Base-by-base conservation (phyloP, 2,888 invertebrate genomes). In the Parnassius mnemosyne region DNA sequence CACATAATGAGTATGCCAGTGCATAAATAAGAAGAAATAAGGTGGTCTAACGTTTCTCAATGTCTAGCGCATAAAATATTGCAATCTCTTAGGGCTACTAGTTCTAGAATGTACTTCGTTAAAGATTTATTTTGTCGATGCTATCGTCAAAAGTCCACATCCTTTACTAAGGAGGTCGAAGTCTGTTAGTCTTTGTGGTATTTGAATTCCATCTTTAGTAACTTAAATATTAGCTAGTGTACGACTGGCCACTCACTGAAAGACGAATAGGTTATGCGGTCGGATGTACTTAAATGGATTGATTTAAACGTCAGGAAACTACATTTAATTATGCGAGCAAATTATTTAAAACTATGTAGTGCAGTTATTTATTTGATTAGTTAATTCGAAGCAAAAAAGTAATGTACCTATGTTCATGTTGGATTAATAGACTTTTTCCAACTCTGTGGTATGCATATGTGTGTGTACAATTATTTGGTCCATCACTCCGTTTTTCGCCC, bases 121-220 rank as follows among this genome's bases (percentile, higher is more conserved):
- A 47, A 34, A 47, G 49, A 56, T 56, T 56, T 56, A 56, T 56
- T 25, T 56, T n/a, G 25, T 12, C 55, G 46, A 54, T 54, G 12
- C 46, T 16, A 54, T 54, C 46, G n/a, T 46, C 46, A 20, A 7
- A 12, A 55, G 47, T 44, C 25, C 13, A 46, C 54, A 10, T 44
- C 46, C 13, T 20, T 34, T 46, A 25, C 10, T 9, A 12, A 49
- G 13, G 49, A 49, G 49, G 49, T 41, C 3, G 49, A 16, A 47
- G 56, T 49, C 56, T 25, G 51, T 51, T 58, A 43, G 50, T 60
- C 42, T 54, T 20, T 20, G 3, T 41, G 50, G 60, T 3, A 49
- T 54, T 49, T 43, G 54, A 49, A 54, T 49, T 60, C 49, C n/a
- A 53, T 60, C 41, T 41, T 12, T 20, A 20, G 41, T 60, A n/a